phyloP scores from a whole-genome alignment of 2,888 invertebrate species.

The Leptopilina drosophilae region DNA sequence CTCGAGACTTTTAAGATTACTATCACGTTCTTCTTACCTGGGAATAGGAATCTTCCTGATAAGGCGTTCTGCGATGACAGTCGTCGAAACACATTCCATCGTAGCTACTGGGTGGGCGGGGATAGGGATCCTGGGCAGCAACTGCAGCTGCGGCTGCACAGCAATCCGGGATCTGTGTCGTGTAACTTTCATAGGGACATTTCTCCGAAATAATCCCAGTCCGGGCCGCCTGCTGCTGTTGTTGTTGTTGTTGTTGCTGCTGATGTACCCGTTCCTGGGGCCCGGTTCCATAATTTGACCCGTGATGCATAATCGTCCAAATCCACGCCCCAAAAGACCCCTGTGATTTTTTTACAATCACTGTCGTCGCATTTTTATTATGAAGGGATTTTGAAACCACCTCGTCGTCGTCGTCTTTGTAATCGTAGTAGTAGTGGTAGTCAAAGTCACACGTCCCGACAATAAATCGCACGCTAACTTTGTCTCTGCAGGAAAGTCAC shows the following conservation, averaged over 20 bases:
- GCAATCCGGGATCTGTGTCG: conserved; percentile 75
- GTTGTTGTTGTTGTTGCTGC: conserved; percentile 60
- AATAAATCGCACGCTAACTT: conserved; percentile 28
- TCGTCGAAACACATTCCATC: conserved; percentile 74
- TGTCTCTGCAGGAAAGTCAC: conserved; percentile 53
- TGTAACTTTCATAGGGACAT: conserved; percentile 74
- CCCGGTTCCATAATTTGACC: conserved; percentile 70
- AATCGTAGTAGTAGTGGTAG: too few species aligned
- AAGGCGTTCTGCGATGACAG: conserved; percentile 72
- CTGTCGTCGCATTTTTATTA: conserved; percentile 35
- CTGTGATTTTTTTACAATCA: conserved; percentile 55
- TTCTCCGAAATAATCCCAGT: conserved; percentile 66
- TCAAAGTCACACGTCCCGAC: background rate
- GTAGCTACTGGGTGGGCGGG: conserved; percentile 76
- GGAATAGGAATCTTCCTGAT: conserved; percentile 72
- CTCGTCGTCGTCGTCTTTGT: too few species aligned
- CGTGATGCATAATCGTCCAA: conserved; percentile 64
- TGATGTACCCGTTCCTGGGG: conserved; percentile 70
- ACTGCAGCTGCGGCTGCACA: conserved; percentile 74
- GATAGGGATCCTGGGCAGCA: conserved; percentile 72
- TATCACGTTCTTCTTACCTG: conserved; percentile 66
- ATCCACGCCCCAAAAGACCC: conserved; percentile 45
- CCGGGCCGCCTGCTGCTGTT: conserved; percentile 69
- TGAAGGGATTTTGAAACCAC: background rate
- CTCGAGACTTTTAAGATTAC: background rate